Conservation (phyloP, 2,113 vertebrate genomes). For the Donacobius atricapilla region DNA sequence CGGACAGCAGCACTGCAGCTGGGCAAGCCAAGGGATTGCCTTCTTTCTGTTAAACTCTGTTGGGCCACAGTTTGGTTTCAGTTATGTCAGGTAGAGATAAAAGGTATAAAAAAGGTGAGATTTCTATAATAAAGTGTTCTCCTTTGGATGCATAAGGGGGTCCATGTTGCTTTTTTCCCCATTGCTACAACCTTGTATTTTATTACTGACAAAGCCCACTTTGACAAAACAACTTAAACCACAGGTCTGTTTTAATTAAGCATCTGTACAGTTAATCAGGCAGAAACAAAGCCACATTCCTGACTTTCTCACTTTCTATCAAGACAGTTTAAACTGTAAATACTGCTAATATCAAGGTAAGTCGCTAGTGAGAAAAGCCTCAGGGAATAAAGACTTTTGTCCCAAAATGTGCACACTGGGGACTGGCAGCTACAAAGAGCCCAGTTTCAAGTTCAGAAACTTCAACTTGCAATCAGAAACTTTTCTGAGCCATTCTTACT, state of each 20-base stretch:
- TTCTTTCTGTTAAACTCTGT: not conserved
- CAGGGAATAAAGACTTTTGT: not conserved
- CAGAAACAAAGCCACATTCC: not conserved
- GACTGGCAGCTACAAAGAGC: not conserved
- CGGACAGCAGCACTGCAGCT: not conserved
- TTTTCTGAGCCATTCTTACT: not conserved
- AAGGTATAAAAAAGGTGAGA: not conserved
- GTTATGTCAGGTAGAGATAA: not conserved
- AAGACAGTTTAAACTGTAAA: not conserved
- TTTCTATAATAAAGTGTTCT: not conserved
- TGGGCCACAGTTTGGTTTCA: not conserved
- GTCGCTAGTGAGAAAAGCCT: not conserved
- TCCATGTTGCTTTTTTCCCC: not conserved
- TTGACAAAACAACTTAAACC: not conserved
- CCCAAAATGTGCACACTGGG: not conserved
- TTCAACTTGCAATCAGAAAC: not conserved
- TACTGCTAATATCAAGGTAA: not conserved
- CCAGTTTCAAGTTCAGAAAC: conserved; percentile 28
- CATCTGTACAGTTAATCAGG: not conserved
- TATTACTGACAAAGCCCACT: not conserved
- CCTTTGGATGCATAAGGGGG: not conserved
- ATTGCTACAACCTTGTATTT: not conserved
- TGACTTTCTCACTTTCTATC: not conserved
- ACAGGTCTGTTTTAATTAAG: not conserved
- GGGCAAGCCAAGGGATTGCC: not conserved